These are phyloP conservation scores for Lottia gigantea DNA, from an alignment of 2,888 invertebrate species.

Conservation along the genomic window DNA sequence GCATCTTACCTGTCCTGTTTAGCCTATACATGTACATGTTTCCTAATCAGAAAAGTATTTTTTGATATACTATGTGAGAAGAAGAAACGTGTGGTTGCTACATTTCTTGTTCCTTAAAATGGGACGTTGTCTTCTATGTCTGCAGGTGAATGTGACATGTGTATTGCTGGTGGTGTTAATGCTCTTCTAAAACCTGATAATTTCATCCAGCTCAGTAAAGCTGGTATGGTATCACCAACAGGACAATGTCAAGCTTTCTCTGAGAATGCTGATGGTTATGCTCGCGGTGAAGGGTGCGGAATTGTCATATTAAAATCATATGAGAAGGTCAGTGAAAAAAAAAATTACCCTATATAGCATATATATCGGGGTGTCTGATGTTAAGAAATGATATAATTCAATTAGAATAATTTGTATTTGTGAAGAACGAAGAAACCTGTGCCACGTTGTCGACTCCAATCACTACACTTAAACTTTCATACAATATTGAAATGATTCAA, in stretches of 20 bases:
- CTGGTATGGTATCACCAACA: conserved; percentile 46
- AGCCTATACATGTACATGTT: too few relatives aligned
- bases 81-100: too few relatives aligned
- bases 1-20: too few relatives aligned
- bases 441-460: too few relatives aligned
- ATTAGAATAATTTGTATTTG: too few relatives aligned
- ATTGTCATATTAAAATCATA: conserved; percentile 45
- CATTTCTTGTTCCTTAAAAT: too few relatives aligned
- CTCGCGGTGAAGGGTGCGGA: conserved; percentile 52
- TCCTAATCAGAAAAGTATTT: too few relatives aligned
- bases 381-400: too few relatives aligned
- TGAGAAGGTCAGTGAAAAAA: conserved; percentile 28
- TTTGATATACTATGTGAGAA: too few relatives aligned
- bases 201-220: conserved; percentile 39
- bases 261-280: conserved; percentile 49
- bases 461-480: neutral
- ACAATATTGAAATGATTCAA: neutral
- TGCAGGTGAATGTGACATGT: conserved; percentile 39
- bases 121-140: neutral
- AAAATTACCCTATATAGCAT: too few relatives aligned
- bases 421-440: too few relatives aligned
- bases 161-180: conserved; percentile 34
- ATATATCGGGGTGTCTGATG: too few relatives aligned
- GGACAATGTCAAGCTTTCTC: conserved; percentile 50
- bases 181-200: conserved; percentile 37